phyloP scores from a whole-genome alignment of 2,113 vertebrate species.

The Solenodon paradoxus region DNA sequence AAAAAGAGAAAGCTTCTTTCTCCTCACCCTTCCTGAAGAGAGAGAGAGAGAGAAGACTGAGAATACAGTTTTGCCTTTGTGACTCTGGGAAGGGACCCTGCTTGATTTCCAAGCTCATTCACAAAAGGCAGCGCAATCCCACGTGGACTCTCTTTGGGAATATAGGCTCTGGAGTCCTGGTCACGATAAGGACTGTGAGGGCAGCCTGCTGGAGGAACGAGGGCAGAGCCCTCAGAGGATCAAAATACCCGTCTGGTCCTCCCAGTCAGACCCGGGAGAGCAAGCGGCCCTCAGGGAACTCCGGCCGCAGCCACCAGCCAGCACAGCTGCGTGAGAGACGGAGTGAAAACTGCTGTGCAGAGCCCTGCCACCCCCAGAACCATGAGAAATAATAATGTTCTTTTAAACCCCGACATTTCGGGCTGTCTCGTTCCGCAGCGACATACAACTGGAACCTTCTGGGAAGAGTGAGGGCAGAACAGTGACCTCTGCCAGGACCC shows the following conservation, averaged over 20 bases:
- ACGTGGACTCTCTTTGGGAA: neutral
- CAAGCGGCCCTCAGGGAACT: neutral
- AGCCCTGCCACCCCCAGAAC: neutral
- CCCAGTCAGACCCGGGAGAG: neutral
- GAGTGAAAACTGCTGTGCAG: neutral
- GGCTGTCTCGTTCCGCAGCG: neutral
- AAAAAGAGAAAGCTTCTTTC: too few relatives aligned
- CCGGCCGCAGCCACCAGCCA: neutral
- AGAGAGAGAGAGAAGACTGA: too few relatives aligned
- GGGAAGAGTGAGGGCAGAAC: neutral
- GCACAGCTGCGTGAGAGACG: fast-evolving
- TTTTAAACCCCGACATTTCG: neutral
- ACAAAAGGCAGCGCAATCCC: too few relatives aligned
- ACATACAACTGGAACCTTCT: neutral
- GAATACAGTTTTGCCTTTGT: neutral
- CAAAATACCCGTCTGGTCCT: neutral
- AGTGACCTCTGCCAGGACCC: neutral
- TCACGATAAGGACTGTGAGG: neutral
- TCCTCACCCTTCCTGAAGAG: too few relatives aligned
- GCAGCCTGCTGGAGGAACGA: neutral
- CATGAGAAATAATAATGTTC: neutral
- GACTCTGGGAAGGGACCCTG: neutral
- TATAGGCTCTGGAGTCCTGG: neutral
- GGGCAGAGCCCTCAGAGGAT: neutral
- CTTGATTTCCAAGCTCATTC: neutral